Base-by-base conservation (phyloP, 2,113 vertebrate genomes). In the Dendrocopos noguchii region DNA sequence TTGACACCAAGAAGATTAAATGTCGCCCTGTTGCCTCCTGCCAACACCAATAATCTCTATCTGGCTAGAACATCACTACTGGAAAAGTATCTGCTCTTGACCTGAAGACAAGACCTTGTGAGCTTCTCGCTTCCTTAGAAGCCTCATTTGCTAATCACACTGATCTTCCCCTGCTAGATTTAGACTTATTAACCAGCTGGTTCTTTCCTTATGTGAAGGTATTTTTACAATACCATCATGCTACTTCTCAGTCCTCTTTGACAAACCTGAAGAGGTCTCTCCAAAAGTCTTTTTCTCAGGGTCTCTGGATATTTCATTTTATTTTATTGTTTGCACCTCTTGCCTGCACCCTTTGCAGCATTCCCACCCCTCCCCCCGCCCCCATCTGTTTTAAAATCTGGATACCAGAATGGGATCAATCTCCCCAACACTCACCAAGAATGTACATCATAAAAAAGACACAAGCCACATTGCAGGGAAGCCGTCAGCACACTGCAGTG, bases 391-490 rank as follows among this genome's bases (percentile, higher is more conserved):
- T 91, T 83, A 46, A 87, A 95, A 94, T 74, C 90, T 95, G 90
- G 88, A 94, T 90, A 36, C 25, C 84, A 90, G 95, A 95, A 96
- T 84, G 88, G 93, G 90, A 95, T 96, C 93, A 95, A 93, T 95
- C 93, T 95, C 65, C 61, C 76, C 93, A 96, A 91, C 95, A 96
- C 95, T 96, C 95, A 95, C 52, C 93, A 95, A 52, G 93, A 94
- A 96, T 95, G 93, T 95, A 90, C 88, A 56, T 94, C 55, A 94
- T 95, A 95, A 95, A 96, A 77, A 31, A 95, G 94, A 95, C 92
- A 90, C 72, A 96, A 93, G 93, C 93, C 94, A 96, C 93, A 90
- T 95, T 93, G 93, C 95, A 90, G 91, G 76, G 13, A 80, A 96
- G 95, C 95, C 80, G 85, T 96, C 95, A 95, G 90, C 93, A 7